Conservation (phyloP, 2,888 invertebrate genomes). For the Mactromeris polynyma region DNA sequence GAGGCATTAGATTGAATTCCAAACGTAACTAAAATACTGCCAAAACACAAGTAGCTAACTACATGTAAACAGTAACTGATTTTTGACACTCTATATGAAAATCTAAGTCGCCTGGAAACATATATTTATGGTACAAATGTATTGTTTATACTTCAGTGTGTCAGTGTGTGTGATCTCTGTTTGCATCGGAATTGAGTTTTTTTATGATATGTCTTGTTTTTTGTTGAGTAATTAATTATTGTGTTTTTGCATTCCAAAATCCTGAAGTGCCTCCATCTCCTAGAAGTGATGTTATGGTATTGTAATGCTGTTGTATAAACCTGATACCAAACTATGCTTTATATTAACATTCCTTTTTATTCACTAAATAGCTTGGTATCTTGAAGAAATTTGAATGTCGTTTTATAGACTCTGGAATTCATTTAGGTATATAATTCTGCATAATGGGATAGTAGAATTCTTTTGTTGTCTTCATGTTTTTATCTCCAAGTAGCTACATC, state of each 20-base stretch:
- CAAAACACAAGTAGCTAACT: neutral
- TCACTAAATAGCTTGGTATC: neutral
- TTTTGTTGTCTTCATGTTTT: neutral
- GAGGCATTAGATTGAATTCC: neutral
- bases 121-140: neutral
- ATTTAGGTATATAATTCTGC: neutral
- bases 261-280: neutral
- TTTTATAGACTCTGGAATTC: slow-evolving; percentile 4
- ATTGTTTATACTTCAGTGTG: neutral
- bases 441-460: neutral
- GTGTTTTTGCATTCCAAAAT: neutral
- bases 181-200: neutral
- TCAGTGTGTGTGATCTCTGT: neutral
- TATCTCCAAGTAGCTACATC: neutral
- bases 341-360: neutral
- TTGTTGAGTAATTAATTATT: neutral
- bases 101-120: neutral
- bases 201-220: neutral
- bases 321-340: neutral
- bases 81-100: neutral
- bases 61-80: neutral
- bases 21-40: neutral
- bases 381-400: neutral
- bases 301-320: neutral
- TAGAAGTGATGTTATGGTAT: neutral